Evolutionary conservation across 2,888 invertebrate species (phyloP), one percentile per base, ranked within the genome.

Genomic region (Norana najaformis): DNA sequence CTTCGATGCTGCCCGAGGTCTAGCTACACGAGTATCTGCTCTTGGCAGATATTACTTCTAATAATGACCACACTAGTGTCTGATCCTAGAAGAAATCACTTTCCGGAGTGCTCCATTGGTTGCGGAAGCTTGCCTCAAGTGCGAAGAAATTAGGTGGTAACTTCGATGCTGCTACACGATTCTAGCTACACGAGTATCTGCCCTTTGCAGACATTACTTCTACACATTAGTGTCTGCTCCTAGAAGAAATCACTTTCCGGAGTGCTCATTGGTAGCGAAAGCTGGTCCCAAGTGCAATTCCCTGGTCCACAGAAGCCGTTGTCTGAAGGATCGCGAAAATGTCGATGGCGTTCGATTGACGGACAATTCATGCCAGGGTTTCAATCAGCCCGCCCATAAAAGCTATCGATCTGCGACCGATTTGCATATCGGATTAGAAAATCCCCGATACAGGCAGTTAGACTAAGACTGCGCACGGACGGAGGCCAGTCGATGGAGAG

Each of bases 371-470:
- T 69, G 30, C 30, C 69, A 8, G 3, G 30, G 30, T n/a, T 69
- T 69, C 69, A 69, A 69, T 69, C 69, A 69, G 69, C 69, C 69
- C 13, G 69, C 69, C 69, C 69, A 69, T 69, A 69, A 69, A n/a
- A 69, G 69, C 69, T 69, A 69, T 69, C 69, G 69, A 69, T 69
- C 69, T n/a, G 30, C 14, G 69, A 30, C 30, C 69, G 69, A 69
- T 69, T 69, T 69, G 0, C 69, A 69, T 69, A 69, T n/a, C 69
- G 16, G 69, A 30, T 69, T 69, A 69, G 69, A 69, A 69, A 69
- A 5, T 69, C 69, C 69, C 30, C 69, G 8, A n/a, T 69, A n/a
- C 69, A 8, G 69, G 30, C 69, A 69, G 30, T 69, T 69, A 69
- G 69, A n/a, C 69, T 69, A 69, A 47, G 11, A 69, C 69, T n/a